Base-by-base conservation (phyloP, 2,113 vertebrate genomes). In the Gavia stellata region DNA sequence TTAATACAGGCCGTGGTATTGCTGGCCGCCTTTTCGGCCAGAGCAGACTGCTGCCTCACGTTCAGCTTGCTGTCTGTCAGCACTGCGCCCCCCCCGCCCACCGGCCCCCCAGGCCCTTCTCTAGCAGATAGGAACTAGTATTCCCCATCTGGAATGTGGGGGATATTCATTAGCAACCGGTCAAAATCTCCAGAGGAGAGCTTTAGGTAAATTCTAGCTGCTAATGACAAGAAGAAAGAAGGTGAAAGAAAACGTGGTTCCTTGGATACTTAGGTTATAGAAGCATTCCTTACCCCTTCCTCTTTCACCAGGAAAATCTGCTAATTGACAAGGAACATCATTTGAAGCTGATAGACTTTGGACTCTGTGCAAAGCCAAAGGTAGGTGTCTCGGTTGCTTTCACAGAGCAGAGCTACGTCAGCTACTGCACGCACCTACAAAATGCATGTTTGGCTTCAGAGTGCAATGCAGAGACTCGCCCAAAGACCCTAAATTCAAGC, bases 271-370 rank as follows among this genome's bases (percentile, higher is more conserved):
- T 28, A 7, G 3, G 0, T 67, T 52, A 20, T 20, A 31, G 52
- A 56, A 61, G 17, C 18, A 23, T 31, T 91, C 21, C 14, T 67
- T 65, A 21, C 6, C 18, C 6, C 29, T 70, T 67, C 91, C 36
- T 96, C n/a, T 91, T 95, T 73, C 88, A 72, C 47, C 77, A 99
- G 99, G 99, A 99, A 97, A 99, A 99, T 96, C 89, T 99, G 80
- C 97, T 99, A 70, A 99, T 99, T 90, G 99, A 99, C 21, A 98
- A 97, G 86, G 97, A 99, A 68, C 99, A 98, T 92, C 99, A 99
- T 95, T 95, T 99, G 90, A 99, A 99, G 94, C 98, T 99, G 92
- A 99, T 99, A 94, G 99, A 99, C 94, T 99, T 99, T 90, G 99
- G 99, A 71, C 98, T 99, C 40, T 99, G 99, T 96, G 99, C 99